Evolutionary conservation across 2,888 invertebrate genomes (phyloP).

Genomic region (Pyrrhia umbra): DNA sequence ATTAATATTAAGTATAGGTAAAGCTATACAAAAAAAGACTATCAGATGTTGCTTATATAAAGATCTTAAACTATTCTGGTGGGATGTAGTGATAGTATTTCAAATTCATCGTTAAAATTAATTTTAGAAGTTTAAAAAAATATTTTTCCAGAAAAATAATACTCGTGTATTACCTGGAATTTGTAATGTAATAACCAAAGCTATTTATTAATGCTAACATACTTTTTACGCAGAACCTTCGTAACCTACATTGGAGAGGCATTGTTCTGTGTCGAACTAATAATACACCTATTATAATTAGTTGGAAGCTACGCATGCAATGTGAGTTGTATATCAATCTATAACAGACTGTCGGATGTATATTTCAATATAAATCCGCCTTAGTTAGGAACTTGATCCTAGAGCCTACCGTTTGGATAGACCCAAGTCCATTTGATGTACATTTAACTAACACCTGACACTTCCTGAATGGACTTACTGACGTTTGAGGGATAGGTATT

Average conservation of each 20-base stretch:
- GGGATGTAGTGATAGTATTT: no score
- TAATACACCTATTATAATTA: no score
- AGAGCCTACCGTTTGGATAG: slow-evolving; percentile 7
- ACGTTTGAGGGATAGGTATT: background rate
- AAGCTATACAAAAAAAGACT: no score
- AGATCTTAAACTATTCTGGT: no score
- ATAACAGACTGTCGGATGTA: slow-evolving; percentile 31
- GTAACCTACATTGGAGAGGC: slow-evolving; percentile 8
- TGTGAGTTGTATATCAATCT: slow-evolving; percentile 20
- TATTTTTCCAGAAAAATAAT: no score
- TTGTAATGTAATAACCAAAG: no score
- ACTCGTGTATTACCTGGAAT: no score
- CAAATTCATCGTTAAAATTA: no score
- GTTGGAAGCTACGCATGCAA: slow-evolving; percentile 2
- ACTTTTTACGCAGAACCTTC: background rate
- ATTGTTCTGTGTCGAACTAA: slow-evolving; percentile 9
- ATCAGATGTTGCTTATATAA: no score
- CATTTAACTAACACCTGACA: slow-evolving; percentile 7
- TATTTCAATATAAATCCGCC: slow-evolving; percentile 32
- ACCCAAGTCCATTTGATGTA: slow-evolving; percentile 24
- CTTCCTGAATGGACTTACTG: background rate
- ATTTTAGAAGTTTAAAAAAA: no score
- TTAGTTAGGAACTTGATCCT: slow-evolving; percentile 42
- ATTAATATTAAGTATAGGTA: no score
- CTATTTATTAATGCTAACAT: background rate